Evolutionary conservation across 2,888 invertebrate species (phyloP), one percentile per base, ranked within the genome.

Genomic region (Spicauda simplicius): DNA sequence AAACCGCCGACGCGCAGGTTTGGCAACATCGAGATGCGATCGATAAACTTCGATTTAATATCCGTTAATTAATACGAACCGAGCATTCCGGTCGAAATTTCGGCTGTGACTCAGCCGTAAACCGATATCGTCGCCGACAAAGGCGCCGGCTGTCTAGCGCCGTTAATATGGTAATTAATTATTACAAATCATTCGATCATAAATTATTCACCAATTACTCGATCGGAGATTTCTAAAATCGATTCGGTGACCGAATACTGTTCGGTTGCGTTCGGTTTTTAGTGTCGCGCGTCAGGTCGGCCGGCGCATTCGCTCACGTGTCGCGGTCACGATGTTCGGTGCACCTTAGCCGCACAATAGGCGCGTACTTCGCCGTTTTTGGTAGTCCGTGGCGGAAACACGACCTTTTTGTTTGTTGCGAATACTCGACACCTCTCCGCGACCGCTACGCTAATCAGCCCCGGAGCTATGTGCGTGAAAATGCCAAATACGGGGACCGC

Each of bases 31-130:
- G 87, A 91, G 91, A 92, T 93, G 85, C 80, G 83, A 78, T 81
- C 88, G 92, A 91, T 93, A 92, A 93, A 91, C 85, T 89, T 87
- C 87, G 87, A 88, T 92, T 91, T 90, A 89, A 92, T 90, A 91
- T 90, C 87, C 89, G 91, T 92, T 93, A 92, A 93, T 92, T 91
- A 92, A 93, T 91, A 90, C 91, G 84, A 87, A 83, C 85, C 87
- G 84, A 86, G 86, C 86, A 90, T 91, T 87, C 91, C 85, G 85
- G 80, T 80, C 83, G 83, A 87, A 87, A 86, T 87, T 87, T 87
- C 81, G 88, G 85, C 84, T 87, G 86, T 89, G 91, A 90, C 81
- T 90, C 90, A 88, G 86, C 84, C 83, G 84, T 87, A 86, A 85
- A 86, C 81, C 82, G 86, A 88, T 85, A 85, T 80, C 77, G 80